Base-by-base conservation (phyloP, 2,797 vertebrate species). In the Rhadinocentrus ornatus region DNA sequence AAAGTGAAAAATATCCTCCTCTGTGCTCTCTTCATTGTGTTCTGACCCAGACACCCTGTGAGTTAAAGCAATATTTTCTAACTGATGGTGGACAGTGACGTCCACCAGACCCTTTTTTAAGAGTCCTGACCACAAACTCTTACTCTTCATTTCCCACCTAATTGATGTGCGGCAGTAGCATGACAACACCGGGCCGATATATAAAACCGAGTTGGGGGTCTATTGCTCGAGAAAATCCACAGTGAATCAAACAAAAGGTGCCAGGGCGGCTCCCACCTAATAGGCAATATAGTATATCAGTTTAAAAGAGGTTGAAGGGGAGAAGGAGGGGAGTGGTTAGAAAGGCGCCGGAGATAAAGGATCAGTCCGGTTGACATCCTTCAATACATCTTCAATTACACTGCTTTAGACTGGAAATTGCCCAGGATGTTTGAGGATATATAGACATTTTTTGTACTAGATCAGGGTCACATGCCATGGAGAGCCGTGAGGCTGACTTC, bases 41-140 rank as follows among this genome's bases (percentile, higher is more conserved):
- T 56, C 22, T 81, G 84, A 88, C 85, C 85, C 75, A 26, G 15
- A 18, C 10, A 74, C 78, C 82, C 82, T n/a, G 66, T 73, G 83
- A 88, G 82, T 13, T 84, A 74, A 87, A 62, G 82, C 85, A 86
- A 77, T 87, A 88, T 85, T 86, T 87, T 82, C 80, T 57, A 58
- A 78, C 73, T 69, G 81, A 84, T 76, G 82, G 69, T 62, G 80
- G 63, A 66, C 41, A 71, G 64, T 10, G 83, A 85, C 70, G 72
- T 78, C 77, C 81, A 76, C 75, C 65, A 82, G 84, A 84, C 80
- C 75, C 56, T 75, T 78, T 71, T 57, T 68, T 80, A 81, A 85
- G 71, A 37, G 80, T 79, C 29, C 62, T 6, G 67, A 81, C 85
- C 83, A 75, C 81, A 71, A 75, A 84, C 75, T 2, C 69, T 75